Evolutionary conservation across 2,113 vertebrate genomes (phyloP).

Genomic region (Sarotherodon lohbergeri): DNA sequence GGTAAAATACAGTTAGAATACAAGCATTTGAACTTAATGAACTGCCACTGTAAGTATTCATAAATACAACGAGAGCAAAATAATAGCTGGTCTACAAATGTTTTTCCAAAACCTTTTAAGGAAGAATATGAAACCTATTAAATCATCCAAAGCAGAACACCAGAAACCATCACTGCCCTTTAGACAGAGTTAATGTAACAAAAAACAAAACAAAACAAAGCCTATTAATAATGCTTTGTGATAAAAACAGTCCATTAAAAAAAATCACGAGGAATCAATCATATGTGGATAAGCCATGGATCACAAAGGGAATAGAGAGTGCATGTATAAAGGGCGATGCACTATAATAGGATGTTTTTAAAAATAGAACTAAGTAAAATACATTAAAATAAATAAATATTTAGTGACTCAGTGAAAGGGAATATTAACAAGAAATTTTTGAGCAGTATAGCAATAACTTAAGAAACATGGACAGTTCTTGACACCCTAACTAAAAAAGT

Average conservation of each 20-base stretch:
- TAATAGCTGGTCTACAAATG: not conserved
- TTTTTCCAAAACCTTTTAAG: not conserved
- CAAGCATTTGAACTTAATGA: not conserved
- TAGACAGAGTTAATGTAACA: not conserved
- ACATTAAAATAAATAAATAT: not conserved
- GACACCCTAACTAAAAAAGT: not conserved
- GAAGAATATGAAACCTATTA: not conserved
- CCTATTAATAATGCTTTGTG: not conserved
- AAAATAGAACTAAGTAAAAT: not conserved
- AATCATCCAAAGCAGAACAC: not conserved
- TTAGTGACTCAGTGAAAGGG: not conserved
- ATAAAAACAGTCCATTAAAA: not conserved
- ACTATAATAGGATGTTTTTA: not conserved
- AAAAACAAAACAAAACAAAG: not conserved
- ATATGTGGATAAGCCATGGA: not conserved
- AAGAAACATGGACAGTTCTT: not conserved
- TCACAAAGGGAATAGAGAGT: not conserved
- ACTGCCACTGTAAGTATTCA: not conserved
- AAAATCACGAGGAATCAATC: not conserved
- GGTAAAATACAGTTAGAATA: not conserved
- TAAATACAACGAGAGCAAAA: not conserved
- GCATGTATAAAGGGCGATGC: not conserved
- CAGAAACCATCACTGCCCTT: not conserved
- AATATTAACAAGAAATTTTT: not conserved
- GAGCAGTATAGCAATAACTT: not conserved